Evolutionary conservation across 2,888 invertebrate genomes (phyloP), one percentile per base, ranked within the genome.

Genomic region (Caenorhabditis doughertyi): DNA sequence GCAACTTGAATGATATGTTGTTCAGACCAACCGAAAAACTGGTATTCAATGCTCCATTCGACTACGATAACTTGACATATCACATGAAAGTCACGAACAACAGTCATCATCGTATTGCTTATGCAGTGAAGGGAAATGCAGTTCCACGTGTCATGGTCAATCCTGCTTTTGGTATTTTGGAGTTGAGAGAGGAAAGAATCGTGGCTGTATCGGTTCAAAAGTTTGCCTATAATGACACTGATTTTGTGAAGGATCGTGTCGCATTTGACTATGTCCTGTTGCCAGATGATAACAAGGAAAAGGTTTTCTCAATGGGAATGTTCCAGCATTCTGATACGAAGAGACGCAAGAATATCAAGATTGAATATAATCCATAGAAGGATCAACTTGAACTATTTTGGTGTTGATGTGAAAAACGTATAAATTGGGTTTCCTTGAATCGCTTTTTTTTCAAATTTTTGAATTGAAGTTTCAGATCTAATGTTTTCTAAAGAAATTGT

Each of bases 21-120:
- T 79, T 79, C 72, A 58, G 70, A 21, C 83, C 83, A 27, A 42
- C 23, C 8, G 64, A 77, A 9, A 68, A 67, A n/a, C 42, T 83
- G 0, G 68, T 83, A 0, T 83, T 83, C 72, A 83, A 83, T 56
- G 83, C 80, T 9, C 83, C 83, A 32, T 83, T 83, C 35, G 83
- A 83, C 68, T 83, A 62, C 27, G 80, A 80, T 16, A 80, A 80
- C 35, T 35, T 83, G 74, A 83, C 83, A 18, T 83, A 83, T 58
- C 83, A 83, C 53, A 83, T 83, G 80, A 83, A 76, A 39, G 47
- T 83, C 32, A 32, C 42, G 51, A 83, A 80, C 51, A 80, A 80
- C 60, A 62, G 68, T 16, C 79, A 77, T 39, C 83, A 83, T 56
- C 80, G 80, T 8, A 83, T 83, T 23, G 83, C 80, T 2, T 83